These are phyloP conservation scores for Peromyscus aztecus DNA, from an alignment of 2,797 vertebrate species.

Conservation along the genomic window DNA sequence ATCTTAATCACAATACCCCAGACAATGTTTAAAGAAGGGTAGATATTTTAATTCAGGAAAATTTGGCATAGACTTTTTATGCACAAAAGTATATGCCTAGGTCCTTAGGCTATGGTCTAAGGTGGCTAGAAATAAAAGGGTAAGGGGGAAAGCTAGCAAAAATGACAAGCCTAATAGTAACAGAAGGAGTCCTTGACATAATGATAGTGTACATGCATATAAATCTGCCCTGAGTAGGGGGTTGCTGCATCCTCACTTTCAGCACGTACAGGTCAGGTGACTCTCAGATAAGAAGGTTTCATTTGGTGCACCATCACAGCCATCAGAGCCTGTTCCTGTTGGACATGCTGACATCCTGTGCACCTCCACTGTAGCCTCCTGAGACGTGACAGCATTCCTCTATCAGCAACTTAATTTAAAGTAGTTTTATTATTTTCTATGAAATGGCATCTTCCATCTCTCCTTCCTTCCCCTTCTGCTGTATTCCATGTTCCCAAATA, in stretches of 20 bases:
- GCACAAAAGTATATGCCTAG: background rate
- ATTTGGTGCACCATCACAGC: background rate
- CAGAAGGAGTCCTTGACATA: background rate
- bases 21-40: background rate
- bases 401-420: background rate
- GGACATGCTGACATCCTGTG: background rate
- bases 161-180: background rate
- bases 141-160: background rate
- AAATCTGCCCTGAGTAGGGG: background rate
- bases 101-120: background rate
- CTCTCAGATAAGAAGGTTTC: background rate
- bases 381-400: background rate
- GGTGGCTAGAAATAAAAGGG: background rate
- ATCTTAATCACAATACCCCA: background rate
- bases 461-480: background rate
- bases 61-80: background rate
- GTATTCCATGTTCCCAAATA: background rate
- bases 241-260: background rate
- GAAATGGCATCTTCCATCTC: background rate
- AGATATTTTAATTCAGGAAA: conserved; percentile 2
- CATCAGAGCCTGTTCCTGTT: background rate
- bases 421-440: conserved; percentile 5
- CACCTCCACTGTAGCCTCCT: background rate
- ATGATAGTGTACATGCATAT: background rate
- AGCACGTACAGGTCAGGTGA: background rate